Base-by-base conservation (phyloP, 2,888 invertebrate species). In the Cotesia congregata region DNA sequence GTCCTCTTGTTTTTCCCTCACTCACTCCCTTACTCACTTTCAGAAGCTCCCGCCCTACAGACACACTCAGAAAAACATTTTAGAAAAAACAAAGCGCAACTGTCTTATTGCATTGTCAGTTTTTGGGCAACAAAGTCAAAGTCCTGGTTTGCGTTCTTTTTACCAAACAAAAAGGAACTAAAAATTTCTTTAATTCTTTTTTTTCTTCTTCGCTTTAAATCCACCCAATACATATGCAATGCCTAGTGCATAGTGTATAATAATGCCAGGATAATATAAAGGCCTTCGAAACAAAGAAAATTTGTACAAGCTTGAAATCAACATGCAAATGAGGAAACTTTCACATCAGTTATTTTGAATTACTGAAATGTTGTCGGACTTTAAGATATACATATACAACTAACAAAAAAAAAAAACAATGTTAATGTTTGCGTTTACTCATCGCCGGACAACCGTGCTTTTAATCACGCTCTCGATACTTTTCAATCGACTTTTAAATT, bases 301-400 rank as follows among this genome's bases (percentile, higher is more conserved):
- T 67, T 38, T 67, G 30, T 67, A 39, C 38, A 12, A n/a, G 64
- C 20, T 15, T 62, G 17, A 62, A 62, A 62, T 15, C 17, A 67
- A 38, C 15, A 38, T 67, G 38, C 67, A n/a, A 67, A 67, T 67
- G 67, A 67, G 39, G 38, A 67, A 38, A n/a, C 30, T 67, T 39
- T 67, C 30, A 20, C 30, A 50, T 50, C 9, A 50, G 50, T 50
- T 50, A 50, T 50, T 50, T 50, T 50, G 50, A 50, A 50, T 50
- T 50, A 50, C 50, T 7, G 12, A 50, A 3, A 50, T 50, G 4
- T 7, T 50, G 50, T 12, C 50, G 50, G 50, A 50, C 50, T 50
- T 50, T 12, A 50, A 50, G 50, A 50, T 50, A 50, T 50, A 50
- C 12, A 9, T 50, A 50, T 50, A 50, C 12, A 12, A 50, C 12